Conservation (phyloP, 2,888 invertebrate genomes). For the Ormyrus pomaceus region DNA sequence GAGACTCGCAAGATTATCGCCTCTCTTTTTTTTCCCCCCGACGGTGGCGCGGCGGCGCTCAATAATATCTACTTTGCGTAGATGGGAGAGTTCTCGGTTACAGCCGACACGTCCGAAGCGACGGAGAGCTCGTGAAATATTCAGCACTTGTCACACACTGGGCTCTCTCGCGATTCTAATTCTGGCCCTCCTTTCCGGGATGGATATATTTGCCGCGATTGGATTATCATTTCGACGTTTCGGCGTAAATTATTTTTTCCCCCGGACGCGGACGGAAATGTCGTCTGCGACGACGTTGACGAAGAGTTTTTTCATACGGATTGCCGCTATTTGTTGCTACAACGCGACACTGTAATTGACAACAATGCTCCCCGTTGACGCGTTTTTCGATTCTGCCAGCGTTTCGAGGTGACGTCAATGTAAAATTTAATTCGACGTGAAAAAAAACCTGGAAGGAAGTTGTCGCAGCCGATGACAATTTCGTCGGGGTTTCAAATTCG, state of each 20-base stretch:
- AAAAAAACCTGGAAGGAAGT: too few relatives aligned
- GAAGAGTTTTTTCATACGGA: background rate
- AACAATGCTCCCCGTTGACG: too few relatives aligned
- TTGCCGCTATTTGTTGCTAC: too few relatives aligned
- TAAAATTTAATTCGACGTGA: too few relatives aligned
- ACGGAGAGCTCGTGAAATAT: constrained; percentile 37
- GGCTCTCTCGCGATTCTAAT: constrained; percentile 31
- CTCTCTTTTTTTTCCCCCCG: too few relatives aligned
- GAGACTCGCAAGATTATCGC: background rate
- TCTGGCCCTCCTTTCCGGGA: background rate
- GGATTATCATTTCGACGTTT: constrained; percentile 15
- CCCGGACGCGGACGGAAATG: background rate
- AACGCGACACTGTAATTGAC: too few relatives aligned
- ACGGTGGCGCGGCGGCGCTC: too few relatives aligned
- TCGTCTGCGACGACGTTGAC: background rate
- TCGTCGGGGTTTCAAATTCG: too few relatives aligned
- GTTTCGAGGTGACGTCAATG: too few relatives aligned
- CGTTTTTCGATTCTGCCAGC: too few relatives aligned
- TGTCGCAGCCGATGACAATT: too few relatives aligned
- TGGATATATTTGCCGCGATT: background rate
- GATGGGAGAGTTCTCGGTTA: background rate
- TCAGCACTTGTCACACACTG: constrained; percentile 16
- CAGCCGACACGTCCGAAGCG: background rate
- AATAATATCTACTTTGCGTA: background rate
- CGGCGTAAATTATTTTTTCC: constrained; percentile 5